Base-by-base conservation (phyloP, 2,888 invertebrate genomes). In the Pammene aurita region DNA sequence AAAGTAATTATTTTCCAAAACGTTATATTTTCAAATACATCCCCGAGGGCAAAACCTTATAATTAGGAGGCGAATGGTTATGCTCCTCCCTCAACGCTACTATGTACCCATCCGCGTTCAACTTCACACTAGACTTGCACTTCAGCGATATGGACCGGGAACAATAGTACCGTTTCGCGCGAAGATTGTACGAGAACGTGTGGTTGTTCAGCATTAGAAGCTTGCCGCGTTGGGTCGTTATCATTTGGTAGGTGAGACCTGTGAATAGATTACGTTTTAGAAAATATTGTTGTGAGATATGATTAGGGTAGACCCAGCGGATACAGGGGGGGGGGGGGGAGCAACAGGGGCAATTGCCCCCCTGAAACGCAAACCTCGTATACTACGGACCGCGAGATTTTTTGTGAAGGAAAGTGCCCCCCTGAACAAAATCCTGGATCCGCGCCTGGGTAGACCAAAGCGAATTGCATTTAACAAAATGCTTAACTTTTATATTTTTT, bases 91-190 rank as follows among this genome's bases (percentile, higher is more conserved):
- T 71, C 7, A 83, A 58, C 1, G 60, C 41, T 2, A 75, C 56
- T 7, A 82, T 61, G 35, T 65, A 67, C 1, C 81, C 82, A 14
- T 63, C 52, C 0, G 60, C 66, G 26, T 77, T 74, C 57, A 85
- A 62, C 63, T 76, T 84, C 6, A 86, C 72, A 16, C 75, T 81
- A 9, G 84, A 81, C 66, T 77, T 82, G 65, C 87, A 87, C 9
- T 74, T 69, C 0, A 79, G 78, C 5, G 73, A 67, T 16, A 71
- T 66, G 13, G 58, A 73, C 52, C 60, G 52, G 7, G 69, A 69
- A 26, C 69, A 69, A 18, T 69, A 69, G 41, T 69, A 69, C 5
- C 77, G 78, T 42, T 76, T 79, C 4, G 82, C 78, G 50, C 77
- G 76, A 58, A 79, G 80, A 55, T 82, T 81, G 62, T 79, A 81